Conservation (phyloP, 35 echinoderm and acorn worm species). For the Ptychodera flava region DNA sequence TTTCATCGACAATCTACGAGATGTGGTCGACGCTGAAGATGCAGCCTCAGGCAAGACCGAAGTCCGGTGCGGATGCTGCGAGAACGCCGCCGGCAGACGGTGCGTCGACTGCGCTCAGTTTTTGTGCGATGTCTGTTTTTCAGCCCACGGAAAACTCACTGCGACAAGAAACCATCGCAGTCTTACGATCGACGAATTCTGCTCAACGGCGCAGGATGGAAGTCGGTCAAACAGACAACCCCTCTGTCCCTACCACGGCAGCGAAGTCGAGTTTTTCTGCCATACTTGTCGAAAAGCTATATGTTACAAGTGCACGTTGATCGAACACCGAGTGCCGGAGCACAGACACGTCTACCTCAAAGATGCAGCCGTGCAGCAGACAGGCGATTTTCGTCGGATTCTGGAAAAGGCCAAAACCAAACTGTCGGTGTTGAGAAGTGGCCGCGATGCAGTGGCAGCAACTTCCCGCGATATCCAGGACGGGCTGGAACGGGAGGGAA, state of each 20-base stretch:
- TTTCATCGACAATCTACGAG: neutral
- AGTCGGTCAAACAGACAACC: neutral
- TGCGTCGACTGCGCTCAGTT: neutral
- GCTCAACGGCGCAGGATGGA: neutral
- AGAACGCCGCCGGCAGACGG: neutral
- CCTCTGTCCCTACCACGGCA: neutral
- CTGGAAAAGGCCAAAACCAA: neutral
- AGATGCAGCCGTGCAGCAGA: neutral
- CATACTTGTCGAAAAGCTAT: neutral
- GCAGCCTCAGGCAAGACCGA: neutral
- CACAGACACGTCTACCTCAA: neutral
- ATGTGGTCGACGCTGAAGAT: neutral
- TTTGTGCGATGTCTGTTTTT: neutral
- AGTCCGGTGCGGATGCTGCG: neutral
- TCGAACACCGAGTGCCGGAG: neutral
- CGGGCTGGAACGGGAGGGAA: neutral
- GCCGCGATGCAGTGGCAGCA: neutral
- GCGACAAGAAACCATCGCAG: neutral
- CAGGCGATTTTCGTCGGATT: neutral
- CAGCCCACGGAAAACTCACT: neutral
- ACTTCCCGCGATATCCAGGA: neutral
- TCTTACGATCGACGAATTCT: neutral
- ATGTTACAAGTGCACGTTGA: neutral
- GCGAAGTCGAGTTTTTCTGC: neutral
- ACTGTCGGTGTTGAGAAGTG: neutral